Evolutionary conservation across 2,888 invertebrate species (phyloP), one percentile per base, ranked within the genome.

Genomic region (Phengaris arion): DNA sequence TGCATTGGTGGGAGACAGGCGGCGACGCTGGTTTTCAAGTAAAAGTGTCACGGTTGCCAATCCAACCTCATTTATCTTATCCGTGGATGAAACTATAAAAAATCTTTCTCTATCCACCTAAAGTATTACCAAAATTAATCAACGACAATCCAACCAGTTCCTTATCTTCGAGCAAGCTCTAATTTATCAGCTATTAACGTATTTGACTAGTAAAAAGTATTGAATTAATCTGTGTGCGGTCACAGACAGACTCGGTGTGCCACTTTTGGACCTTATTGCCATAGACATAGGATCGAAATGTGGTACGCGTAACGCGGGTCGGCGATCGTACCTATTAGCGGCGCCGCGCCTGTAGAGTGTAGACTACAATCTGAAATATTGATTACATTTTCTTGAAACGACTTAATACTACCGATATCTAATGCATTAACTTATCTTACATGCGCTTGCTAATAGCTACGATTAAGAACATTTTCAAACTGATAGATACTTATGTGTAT

Each of bases 151-250:
- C 35, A 64, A 8, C 52, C 35, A 64, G 12, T 59, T 64, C 8
- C 5, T 6, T 64, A 64, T 64, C 64, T 45, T 7, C 10, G 35
- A 64, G 45, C 64, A 64, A 13, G 64, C 35, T 64, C 64, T 64
- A 64, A 64, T 64, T 64, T 64, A 64, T 45, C 35, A 64, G 64
- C 64, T 64, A 64, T 64, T 64, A 64, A 35, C 64, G 15, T 35
- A 12, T 64, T 64, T 12, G 52, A 52, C 52, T 35, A 64, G 35
- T 64, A 35, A 45, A 35, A 35, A 64, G 64, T 45, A 35, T 3
- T 35, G 35, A 35, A 35, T 2, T 4, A 35, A 64, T 45, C 52
- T 52, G 9, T 35, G 35, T 45, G 12, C 35, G 6, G 6, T 64
- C 35, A 35, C 15, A 0, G 22, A 64, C n/a, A n/a, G 5, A 35